Base-by-base conservation (phyloP, 2,797 vertebrate species). In the Buceros bicornis region DNA sequence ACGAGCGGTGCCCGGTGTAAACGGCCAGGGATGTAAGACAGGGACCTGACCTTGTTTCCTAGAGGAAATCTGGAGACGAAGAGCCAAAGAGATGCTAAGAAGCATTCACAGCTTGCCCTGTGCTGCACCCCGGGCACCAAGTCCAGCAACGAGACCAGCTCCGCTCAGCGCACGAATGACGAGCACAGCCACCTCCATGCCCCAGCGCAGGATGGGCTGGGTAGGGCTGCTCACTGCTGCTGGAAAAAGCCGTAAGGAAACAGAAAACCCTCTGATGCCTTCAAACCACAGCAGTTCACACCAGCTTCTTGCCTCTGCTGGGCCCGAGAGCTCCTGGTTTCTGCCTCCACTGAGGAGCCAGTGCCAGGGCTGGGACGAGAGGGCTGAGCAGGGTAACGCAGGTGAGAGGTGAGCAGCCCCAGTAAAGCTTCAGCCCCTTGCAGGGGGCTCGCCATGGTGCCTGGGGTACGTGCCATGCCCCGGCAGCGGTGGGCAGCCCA, bases 161-260 rank as follows among this genome's bases (percentile, higher is more conserved):
- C 50, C 12, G 8, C 47, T 54, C 6, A 0, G 28, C 2, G 24
- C 71, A 51, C 2, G 12, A 69, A 51, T 5, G 64, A 72, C 0
- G 5, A 51, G 56, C 77, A 45, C 15, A 5, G 73, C 31, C 54
- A 69, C 15, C 56, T 73, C 72, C 22, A 3, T 19, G 31, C 31
- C 58, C 1, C 1, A 62, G 45, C 2, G 1, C 40, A 50, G 72
- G 48, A 19, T 48, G 64, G 4, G 40, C 40, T 74, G 53, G 54
- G 54, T 25, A 66, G 31, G 42, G 69, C 51, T 58, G 48, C 60
- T 66, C 56, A 13, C 8, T 13, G 4, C 50, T 35, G 65, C 65
- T 67, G 62, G 48, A 67, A 92, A 90, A 86, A 70, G 43, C 17
- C 8, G 0, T 2, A 14, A 33, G 33, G 73, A 54, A 77, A 61